Evolutionary conservation across 2,113 vertebrate species (phyloP), one percentile per base, ranked within the genome.

Genomic region (Phylloscopus trochiloides): DNA sequence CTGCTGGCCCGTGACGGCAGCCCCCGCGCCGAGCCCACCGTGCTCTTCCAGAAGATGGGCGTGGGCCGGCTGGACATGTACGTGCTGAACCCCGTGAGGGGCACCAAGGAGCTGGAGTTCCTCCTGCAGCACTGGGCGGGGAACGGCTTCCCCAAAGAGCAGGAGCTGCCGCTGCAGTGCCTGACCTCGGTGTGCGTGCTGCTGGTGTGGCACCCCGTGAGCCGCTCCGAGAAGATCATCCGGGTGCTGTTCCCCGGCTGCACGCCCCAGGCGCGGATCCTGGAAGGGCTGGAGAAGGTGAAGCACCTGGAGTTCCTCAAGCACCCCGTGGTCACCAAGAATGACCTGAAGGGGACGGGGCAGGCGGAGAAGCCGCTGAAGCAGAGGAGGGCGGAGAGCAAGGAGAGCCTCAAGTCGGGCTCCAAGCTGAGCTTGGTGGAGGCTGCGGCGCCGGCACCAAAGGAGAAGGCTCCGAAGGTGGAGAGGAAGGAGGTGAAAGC

Each of bases 31-130:
- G 98, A 99, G 80, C 99, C 99, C 17, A 94, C 98, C 0, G 98
- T 99, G 89, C 97, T 99, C 59, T 99, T 99, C 76, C 98, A 99
- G 76, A 99, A 99, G 97, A 99, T 99, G 99, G 99, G 99, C 0
- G 99, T 99, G 2, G 99, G 99, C 10, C 97, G 99, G 5, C 68
- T 99, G 87, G 99, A 99, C 94, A 96, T 99, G 97, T 99, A 99
- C 6, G 95, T 99, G 12, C 97, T 99, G 31, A 99, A 99, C 92
- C 99, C 99, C 0, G 97, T 98, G 13, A 97, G 95, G 3, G 98
- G 98, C 38, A 98, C 94, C 66, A 97, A 97, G 55, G 98, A 98
- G 72, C 92, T 99, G 7, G 98, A 99, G 12, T 95, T 95, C 36
- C 96, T 99, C 3, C 97, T 98, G 97, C 98, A 98, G 91, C 96